phyloP scores from a whole-genome alignment of 2,797 vertebrate genomes.

The Channa striata region DNA sequence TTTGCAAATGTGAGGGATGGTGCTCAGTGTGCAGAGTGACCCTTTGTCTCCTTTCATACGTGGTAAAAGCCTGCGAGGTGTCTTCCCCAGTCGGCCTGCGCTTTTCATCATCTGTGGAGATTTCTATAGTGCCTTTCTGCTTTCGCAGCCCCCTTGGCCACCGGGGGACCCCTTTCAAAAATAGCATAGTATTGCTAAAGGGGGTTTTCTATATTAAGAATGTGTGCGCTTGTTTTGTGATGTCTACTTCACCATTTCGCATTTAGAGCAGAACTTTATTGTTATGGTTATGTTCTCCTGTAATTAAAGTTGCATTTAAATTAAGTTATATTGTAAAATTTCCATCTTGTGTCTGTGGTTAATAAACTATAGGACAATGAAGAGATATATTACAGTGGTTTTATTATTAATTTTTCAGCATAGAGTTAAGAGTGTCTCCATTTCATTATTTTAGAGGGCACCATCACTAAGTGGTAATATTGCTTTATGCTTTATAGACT shows the following conservation, averaged over 20 bases:
- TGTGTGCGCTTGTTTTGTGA: constrained; percentile 3
- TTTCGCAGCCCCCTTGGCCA: constrained; percentile 1
- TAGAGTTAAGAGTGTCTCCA: no score
- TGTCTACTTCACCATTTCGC: constrained; percentile 2
- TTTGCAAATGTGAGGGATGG: constrained; percentile 21
- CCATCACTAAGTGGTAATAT: constrained; percentile 1
- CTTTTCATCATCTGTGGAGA: constrained; percentile 33
- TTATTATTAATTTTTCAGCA: no score
- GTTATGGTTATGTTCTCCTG: not conserved
- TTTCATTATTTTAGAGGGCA: constrained; percentile 16
- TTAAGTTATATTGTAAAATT: not conserved
- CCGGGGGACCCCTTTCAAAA: constrained; percentile 12
- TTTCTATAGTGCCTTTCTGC: constrained; percentile 2
- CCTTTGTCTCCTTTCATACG: constrained; percentile 31
- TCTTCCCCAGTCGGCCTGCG: constrained; percentile 13
- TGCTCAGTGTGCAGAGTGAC: constrained; percentile 4
- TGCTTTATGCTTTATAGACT: no score
- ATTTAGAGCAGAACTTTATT: not conserved
- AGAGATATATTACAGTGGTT: not conserved
- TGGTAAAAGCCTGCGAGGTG: constrained; percentile 40
- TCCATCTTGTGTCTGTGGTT: not conserved
- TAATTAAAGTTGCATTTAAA: constrained; percentile 4
- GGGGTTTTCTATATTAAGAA: constrained; percentile 4
- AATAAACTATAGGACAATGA: not conserved
- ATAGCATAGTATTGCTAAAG: constrained; percentile 10